phyloP scores from a whole-genome alignment of 2,888 invertebrate genomes.

The Antheraea assamensis region DNA sequence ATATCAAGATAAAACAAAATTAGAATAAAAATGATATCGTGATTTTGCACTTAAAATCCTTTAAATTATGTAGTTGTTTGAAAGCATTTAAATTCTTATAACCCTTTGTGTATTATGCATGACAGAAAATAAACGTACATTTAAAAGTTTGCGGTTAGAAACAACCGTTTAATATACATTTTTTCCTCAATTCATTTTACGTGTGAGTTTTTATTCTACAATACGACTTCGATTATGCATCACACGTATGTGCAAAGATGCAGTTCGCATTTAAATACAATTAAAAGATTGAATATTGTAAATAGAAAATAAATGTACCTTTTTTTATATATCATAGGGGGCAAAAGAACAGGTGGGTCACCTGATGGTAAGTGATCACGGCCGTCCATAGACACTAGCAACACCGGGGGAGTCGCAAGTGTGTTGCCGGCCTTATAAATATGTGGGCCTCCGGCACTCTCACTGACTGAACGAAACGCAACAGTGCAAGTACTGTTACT shows the following conservation, averaged over 20 bases:
- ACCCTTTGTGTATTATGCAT: conserved; percentile 7
- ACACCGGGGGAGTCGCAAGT: too few species aligned
- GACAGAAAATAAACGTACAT: not conserved
- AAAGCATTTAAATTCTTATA: not conserved
- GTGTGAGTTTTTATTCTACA: conserved; percentile 10
- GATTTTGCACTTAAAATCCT: not conserved
- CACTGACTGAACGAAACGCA: too few species aligned
- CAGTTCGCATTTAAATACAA: not conserved
- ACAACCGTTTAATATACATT: not conserved
- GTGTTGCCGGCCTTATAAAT: too few species aligned
- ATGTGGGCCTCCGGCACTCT: too few species aligned
- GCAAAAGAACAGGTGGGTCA: too few species aligned
- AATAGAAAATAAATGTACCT: not conserved
- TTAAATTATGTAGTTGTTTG: not conserved
- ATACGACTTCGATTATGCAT: not conserved
- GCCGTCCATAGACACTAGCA: too few species aligned
- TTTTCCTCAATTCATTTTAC: conserved; percentile 9
- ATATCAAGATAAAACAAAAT: not conserved
- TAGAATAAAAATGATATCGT: not conserved
- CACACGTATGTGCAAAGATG: not conserved
- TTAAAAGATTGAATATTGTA: not conserved
- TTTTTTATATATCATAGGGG: too few species aligned
- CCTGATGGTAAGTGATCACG: too few species aligned
- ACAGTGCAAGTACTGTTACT: too few species aligned
- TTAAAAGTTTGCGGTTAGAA: conserved; percentile 1